A percentile compares a stretch with the other conserved stretches of the same genome.
Evolutionary conservation across 2,797 vertebrate species (phyloP).

Genomic region (Sorex maritimensis): DNA sequence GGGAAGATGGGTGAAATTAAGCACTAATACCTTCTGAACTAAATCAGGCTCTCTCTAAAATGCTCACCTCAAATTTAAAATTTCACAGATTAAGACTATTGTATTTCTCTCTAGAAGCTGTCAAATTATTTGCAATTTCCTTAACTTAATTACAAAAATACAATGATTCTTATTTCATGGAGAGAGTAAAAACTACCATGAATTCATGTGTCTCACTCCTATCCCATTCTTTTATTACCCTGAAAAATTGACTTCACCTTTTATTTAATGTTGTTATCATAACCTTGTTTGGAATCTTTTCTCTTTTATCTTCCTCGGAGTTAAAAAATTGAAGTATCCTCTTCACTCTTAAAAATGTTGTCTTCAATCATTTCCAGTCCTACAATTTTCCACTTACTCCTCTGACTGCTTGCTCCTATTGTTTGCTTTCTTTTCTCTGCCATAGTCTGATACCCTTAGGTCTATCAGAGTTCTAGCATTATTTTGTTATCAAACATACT

Average conservation of each 20-base stretch:
- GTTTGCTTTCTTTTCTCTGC: not conserved
- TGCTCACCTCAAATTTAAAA: not conserved
- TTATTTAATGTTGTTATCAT: not conserved
- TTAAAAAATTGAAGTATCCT: not conserved
- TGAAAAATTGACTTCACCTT: not conserved
- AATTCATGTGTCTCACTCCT: not conserved
- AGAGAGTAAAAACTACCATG: not conserved
- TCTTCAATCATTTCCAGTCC: not conserved
- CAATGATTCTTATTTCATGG: not conserved
- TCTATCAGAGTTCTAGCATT: not conserved
- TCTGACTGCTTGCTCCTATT: not conserved
- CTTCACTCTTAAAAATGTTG: not conserved
- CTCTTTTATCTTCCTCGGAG: not conserved
- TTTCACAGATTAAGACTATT: too few species aligned
- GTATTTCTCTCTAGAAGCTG: not conserved
- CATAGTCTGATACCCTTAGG: not conserved
- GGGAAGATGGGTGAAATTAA: not conserved
- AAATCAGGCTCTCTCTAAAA: not conserved
- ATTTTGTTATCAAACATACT: not conserved
- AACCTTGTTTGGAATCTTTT: not conserved
- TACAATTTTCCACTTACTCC: not conserved
- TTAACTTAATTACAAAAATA: slow-evolving; percentile 27
- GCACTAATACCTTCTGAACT: not conserved
- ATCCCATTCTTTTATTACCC: not conserved
- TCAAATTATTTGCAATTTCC: not conserved